A percentile compares a stretch with the other conserved stretches of the same genome.
phyloP scores from a whole-genome alignment of 2,113 vertebrate genomes.

The Entelurus aequoreus region DNA sequence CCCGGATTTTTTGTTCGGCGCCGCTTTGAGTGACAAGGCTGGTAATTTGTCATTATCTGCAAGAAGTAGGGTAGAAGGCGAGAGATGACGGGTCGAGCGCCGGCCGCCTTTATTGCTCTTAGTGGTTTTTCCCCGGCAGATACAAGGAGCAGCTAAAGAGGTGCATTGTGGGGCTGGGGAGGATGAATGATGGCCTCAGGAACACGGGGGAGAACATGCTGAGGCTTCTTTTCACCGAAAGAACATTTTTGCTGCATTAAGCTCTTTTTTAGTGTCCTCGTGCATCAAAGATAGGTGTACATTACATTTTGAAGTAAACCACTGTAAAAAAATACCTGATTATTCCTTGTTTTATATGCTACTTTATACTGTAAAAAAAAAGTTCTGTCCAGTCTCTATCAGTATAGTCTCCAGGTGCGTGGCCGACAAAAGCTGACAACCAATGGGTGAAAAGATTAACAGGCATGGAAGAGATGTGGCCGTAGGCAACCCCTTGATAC shows the following conservation, averaged over 20 bases:
- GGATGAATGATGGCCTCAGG: conserved; percentile 38
- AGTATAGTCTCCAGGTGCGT: too few species aligned
- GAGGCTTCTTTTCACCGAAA: conserved; percentile 49
- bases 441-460: too few species aligned
- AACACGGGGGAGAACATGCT: conserved; percentile 13
- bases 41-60: conserved; percentile 64
- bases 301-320: too few species aligned
- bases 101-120: conserved; percentile 36
- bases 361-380: too few species aligned
- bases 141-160: conserved; percentile 23
- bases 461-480: too few species aligned
- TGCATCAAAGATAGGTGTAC: not conserved
- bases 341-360: too few species aligned
- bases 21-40: conserved; percentile 58
- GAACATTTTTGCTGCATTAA: conserved; percentile 38
- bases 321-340: too few species aligned
- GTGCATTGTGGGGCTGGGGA: conserved; percentile 28
- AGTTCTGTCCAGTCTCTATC: too few species aligned
- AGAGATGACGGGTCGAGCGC: conserved; percentile 39
- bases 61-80: conserved; percentile 69
- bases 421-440: too few species aligned
- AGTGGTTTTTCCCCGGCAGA: conserved; percentile 48
- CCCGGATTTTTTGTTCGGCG: conserved; percentile 54
- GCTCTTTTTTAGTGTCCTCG: conserved; percentile 7
- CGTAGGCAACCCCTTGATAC: too few species aligned